Conservation (phyloP, 1,140 invertebrate species). For the Acromyrmex heyeri region DNA sequence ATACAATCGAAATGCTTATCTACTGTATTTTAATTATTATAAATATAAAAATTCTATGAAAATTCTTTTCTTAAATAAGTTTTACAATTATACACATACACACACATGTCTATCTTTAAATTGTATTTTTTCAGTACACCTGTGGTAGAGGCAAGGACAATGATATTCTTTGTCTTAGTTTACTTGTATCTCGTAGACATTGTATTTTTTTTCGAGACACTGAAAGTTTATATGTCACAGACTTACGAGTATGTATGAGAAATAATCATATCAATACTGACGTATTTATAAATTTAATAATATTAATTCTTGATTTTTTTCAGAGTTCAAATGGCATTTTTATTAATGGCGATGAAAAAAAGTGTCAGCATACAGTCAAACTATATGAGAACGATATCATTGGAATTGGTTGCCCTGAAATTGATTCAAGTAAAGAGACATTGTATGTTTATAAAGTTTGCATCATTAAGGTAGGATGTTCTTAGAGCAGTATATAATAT, state of each 20-base stretch:
- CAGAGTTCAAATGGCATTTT: slow-evolving; percentile 78
- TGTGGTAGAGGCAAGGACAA: slow-evolving; percentile 76
- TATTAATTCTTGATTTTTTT: slow-evolving; percentile 1
- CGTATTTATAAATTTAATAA: slow-evolving; percentile 20
- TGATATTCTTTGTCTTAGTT: slow-evolving; percentile 71
- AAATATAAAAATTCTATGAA: too few relatives aligned
- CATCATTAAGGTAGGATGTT: slow-evolving; percentile 35
- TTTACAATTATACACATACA: too few relatives aligned
- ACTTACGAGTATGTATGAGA: slow-evolving; percentile 71
- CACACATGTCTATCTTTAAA: too few relatives aligned
- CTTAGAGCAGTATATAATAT: not conserved
- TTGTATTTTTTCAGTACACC: slow-evolving; percentile 73
- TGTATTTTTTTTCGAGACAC: slow-evolving; percentile 70
- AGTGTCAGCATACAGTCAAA: slow-evolving; percentile 29
- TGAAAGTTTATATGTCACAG: slow-evolving; percentile 69
- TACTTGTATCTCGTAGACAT: slow-evolving; percentile 77
- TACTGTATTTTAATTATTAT: too few relatives aligned
- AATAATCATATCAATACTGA: not conserved
- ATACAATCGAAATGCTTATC: too few relatives aligned
- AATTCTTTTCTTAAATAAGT: too few relatives aligned
- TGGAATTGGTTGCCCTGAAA: slow-evolving; percentile 73
- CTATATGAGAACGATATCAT: slow-evolving; percentile 72
- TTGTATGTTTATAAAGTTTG: slow-evolving; percentile 70
- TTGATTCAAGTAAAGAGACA: not conserved
- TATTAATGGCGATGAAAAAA: slow-evolving; percentile 65